A percentile compares a stretch with the other conserved stretches of the same genome.
phyloP scores from a whole-genome alignment of 2,888 invertebrate species.

The Drosophila villosipedis region DNA sequence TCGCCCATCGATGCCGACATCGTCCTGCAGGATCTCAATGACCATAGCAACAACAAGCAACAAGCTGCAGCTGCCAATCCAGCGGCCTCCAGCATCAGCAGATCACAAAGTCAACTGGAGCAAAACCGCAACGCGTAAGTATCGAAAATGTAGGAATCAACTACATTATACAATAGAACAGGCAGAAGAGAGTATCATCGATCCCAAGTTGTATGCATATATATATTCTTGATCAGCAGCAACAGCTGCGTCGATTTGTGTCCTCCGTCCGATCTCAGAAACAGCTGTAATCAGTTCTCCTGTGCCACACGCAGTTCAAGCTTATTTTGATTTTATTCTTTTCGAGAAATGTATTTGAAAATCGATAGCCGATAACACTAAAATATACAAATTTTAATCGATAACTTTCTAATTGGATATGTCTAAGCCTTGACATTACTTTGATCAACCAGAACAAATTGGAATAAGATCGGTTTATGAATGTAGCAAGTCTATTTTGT shows the following conservation, averaged over 20 bases:
- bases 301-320: too few species aligned
- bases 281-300: background rate
- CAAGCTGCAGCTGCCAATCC: slow-evolving; percentile 3
- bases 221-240: background rate
- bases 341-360: background rate
- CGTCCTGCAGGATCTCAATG: slow-evolving; percentile 45
- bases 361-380: background rate
- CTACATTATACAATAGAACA: background rate
- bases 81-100: background rate
- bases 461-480: background rate
- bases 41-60: background rate
- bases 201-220: background rate
- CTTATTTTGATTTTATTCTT: background rate
- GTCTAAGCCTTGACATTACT: background rate
- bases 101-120: slow-evolving; percentile 42
- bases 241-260: background rate
- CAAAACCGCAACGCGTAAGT: slow-evolving; percentile 42
- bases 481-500: too few species aligned
- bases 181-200: background rate
- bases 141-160: background rate
- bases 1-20: slow-evolving; percentile 64
- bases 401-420: background rate
- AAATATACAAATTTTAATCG: background rate
- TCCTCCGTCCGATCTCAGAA: background rate
- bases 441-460: background rate